Evolutionary conservation across 2,113 vertebrate species (phyloP), one percentile per base, ranked within the genome.

Genomic region (Pelvicachromis taeniatus): DNA sequence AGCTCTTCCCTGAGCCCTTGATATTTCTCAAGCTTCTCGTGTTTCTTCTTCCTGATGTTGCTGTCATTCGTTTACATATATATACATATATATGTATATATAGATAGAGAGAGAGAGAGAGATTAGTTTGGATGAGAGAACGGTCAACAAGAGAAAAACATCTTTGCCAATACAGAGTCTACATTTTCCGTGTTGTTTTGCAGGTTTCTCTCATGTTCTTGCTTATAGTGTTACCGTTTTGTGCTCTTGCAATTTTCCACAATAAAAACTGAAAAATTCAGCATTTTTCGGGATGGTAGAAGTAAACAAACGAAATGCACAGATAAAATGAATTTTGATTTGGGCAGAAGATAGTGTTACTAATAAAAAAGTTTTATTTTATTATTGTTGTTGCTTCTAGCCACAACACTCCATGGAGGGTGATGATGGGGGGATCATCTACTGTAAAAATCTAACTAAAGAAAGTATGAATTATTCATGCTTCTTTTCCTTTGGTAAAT

Each of bases 401-500:
- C 54, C 52, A 38, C 77, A 65, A 65, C 35, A 84, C 23, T 59
- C 52, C 52, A 84, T 11, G 33, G 70, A 78, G 38, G 31, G 70
- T 50, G 70, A 75, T 75, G 16, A 48, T 50, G 73, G 54, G 31
- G 45, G 58, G 50, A 81, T 87, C 31, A 89, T 87, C 59, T 79
- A 2, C 81, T 70, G 48, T 82, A 77, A 80, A 77, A 87, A 50
- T 75, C 70, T 75, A 87, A 87, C 75, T 79, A 80, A 84, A 83
- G 84, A 53, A 42, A 48, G 13, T 2, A 87, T 92, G 78, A 89
- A 92, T 92, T 80, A 90, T 93, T 90, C 77, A 93, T 91, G 26
- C 45, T 1, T 61, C 26, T 54, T 79, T 87, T 77, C 55, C 54
- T 83, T 86, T 85, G 81, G 77, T 85, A 82, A 85, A 85, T 87